Conservation (phyloP, 2,797 vertebrate genomes). For the Muraenolepis orangiensis region DNA sequence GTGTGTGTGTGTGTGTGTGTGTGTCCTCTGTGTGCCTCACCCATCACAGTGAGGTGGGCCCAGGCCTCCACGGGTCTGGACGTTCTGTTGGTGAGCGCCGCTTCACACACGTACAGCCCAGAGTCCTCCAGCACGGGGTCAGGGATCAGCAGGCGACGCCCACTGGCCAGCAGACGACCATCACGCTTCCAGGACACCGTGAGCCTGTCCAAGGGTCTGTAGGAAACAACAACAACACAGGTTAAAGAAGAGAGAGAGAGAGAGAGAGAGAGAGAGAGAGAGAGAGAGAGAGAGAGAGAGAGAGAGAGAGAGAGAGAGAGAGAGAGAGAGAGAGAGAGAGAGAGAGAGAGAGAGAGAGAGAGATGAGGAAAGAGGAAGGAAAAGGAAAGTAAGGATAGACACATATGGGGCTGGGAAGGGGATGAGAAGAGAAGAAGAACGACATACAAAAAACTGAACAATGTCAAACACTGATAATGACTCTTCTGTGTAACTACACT, state of each 20-base stretch:
- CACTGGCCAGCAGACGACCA: conserved; percentile 73
- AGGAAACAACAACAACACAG: neutral
- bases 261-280: neutral
- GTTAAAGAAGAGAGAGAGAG: neutral
- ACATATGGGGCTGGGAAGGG: no score
- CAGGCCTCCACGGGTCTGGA: conserved; percentile 73
- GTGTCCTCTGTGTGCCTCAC: conserved; percentile 63
- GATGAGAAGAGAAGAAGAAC: no score
- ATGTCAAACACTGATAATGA: no score
- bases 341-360: no score
- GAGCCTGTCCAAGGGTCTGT: conserved; percentile 81
- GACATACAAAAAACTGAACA: no score
- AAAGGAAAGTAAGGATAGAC: no score
- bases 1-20: conserved; percentile 16
- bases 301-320: no score
- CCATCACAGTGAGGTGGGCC: conserved; percentile 83
- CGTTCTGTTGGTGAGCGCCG: conserved; percentile 68
- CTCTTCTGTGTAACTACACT: no score
- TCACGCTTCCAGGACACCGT: conserved; percentile 84
- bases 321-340: no score
- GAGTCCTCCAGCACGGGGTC: conserved; percentile 75
- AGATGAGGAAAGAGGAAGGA: no score
- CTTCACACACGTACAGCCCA: conserved; percentile 86
- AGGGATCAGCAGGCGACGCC: conserved; percentile 78
- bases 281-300: no score